phyloP scores from a whole-genome alignment of 2,888 invertebrate species.

The Rhodophaea formosa region DNA sequence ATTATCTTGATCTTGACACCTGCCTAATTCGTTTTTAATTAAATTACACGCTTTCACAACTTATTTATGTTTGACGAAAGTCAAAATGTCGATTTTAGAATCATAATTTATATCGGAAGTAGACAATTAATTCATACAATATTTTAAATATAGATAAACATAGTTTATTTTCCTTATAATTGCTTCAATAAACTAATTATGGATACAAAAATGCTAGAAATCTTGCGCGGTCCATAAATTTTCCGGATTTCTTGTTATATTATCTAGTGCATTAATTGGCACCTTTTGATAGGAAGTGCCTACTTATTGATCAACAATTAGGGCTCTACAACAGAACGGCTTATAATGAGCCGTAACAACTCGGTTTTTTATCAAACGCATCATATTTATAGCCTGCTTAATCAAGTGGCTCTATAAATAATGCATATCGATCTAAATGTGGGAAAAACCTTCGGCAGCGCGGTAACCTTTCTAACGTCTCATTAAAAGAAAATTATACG shows the following conservation, averaged over 20 bases:
- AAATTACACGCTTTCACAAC: background rate
- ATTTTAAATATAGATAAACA: background rate
- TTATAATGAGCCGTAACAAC: slow-evolving; percentile 48
- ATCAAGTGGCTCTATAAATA: slow-evolving; percentile 57
- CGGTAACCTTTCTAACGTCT: slow-evolving; percentile 58
- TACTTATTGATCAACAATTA: slow-evolving; percentile 13
- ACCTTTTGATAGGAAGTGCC: slow-evolving; percentile 8
- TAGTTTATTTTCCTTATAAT: too few species aligned
- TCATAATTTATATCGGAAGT: background rate
- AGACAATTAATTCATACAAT: background rate
- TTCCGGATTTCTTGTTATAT: background rate
- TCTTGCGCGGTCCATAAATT: background rate
- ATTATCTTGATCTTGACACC: background rate
- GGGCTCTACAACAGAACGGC: slow-evolving; percentile 1
- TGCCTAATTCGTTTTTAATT: background rate
- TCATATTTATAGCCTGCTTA: slow-evolving; percentile 47
- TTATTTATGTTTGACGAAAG: background rate
- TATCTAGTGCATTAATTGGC: slow-evolving; percentile 3
- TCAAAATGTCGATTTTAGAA: background rate
- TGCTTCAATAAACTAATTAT: too few species aligned
- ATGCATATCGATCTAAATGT: slow-evolving; percentile 67
- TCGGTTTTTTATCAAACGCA: slow-evolving; percentile 43
- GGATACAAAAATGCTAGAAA: background rate
- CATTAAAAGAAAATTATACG: slow-evolving; percentile 59
- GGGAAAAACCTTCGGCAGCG: slow-evolving; percentile 54